Evolutionary conservation across 2,797 vertebrate genomes (phyloP), one percentile per base, ranked within the genome.

Genomic region (Hippocampus kuda): DNA sequence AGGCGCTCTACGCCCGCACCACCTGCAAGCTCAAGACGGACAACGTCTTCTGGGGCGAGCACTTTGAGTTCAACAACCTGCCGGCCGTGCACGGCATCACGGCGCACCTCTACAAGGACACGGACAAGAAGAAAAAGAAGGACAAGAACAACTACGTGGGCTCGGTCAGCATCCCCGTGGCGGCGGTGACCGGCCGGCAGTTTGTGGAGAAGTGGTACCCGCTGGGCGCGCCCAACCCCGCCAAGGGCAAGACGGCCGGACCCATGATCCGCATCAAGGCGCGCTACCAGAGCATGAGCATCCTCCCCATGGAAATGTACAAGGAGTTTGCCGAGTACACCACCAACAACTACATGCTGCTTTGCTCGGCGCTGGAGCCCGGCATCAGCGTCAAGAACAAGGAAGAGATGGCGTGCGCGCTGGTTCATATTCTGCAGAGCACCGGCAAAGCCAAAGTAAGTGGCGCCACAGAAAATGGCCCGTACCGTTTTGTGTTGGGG

Each of bases 91-190:
- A 92, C 77, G 94, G 90, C 72, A 91, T 99, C 83, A 93, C 93
- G 0, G 91, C 95, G 51, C 97, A 99, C 91, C 87, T 99, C 70
- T 99, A 98, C 89, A 96, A 96, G 81, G 97, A 99, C 90, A 95
- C 95, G 0, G 97, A 99, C 89, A 99, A 98, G 90, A 99, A 99
- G 91, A 99, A 99, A 64, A 99, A 99, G 89, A 99, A 99, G 77
- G 97, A 99, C 77, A 98, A 98, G 87, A 98, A 95, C 90, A 99
- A 96, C 76, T 98, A 96, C 81, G 88, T 98, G 0, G 97, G 97
- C 22, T 88, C 96, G 62, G 93, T 99, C 81, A 97, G 85, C 83
- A 96, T 99, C 87, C 91, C 95, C 0, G 89, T 93, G 0, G 89
- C 86, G 15, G 89, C 93, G 0, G 94, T 98, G 61, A 95, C 92